A percentile compares a stretch with the other conserved stretches of the same genome.
phyloP scores from a whole-genome alignment of 2,113 vertebrate species.

The Baryphthengus martii region DNA sequence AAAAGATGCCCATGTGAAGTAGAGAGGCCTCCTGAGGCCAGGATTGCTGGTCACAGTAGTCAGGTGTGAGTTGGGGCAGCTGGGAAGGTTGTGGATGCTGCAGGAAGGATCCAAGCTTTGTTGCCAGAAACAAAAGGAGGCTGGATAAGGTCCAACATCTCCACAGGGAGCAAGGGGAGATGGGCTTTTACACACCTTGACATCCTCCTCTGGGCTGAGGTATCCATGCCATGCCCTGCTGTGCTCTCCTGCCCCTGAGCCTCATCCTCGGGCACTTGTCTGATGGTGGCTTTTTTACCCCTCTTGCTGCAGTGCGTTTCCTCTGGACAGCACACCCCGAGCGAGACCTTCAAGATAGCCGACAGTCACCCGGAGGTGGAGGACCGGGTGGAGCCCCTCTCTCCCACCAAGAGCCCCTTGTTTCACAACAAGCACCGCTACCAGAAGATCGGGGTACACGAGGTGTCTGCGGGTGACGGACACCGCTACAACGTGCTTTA shows the following conservation, averaged over 20 bases:
- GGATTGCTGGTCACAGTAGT: background rate
- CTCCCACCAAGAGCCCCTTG: slow-evolving; percentile 42
- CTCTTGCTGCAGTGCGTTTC: slow-evolving; percentile 51
- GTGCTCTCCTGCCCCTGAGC: background rate
- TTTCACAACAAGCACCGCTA: slow-evolving; percentile 77
- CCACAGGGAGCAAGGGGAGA: background rate
- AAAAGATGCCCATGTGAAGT: rapidly evolving
- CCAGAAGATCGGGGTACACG: slow-evolving; percentile 67
- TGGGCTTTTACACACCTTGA: background rate
- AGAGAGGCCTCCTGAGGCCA: background rate
- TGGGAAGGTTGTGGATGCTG: background rate
- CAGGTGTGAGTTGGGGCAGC: background rate
- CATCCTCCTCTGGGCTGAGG: background rate
- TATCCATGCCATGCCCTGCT: background rate
- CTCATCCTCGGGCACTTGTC: background rate
- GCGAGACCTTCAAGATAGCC: slow-evolving; percentile 73
- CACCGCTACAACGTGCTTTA: slow-evolving; percentile 65
- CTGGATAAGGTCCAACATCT: rapidly evolving
- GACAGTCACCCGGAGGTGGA: slow-evolving; percentile 75
- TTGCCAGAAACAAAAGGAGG: background rate
- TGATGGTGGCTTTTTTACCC: background rate
- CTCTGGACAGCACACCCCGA: slow-evolving; percentile 60
- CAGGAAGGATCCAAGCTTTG: background rate
- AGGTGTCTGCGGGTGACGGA: background rate
- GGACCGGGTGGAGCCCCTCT: slow-evolving; percentile 64